Evolutionary conservation across 2,888 invertebrate species (phyloP).

Genomic region (Crossocerus cetratus): DNA sequence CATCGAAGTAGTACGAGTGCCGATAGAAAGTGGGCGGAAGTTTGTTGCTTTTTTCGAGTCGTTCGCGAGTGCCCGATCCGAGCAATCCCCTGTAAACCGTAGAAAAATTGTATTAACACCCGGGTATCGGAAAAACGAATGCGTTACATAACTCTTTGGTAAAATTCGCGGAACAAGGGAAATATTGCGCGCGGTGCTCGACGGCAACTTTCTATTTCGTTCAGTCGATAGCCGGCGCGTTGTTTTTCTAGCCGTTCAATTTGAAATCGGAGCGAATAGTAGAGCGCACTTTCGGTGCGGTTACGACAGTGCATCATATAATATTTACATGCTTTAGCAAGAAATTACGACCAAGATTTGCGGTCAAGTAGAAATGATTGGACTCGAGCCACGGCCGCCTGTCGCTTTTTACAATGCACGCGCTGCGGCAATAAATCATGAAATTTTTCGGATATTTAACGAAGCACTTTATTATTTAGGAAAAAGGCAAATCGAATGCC

Average conservation of each 20-base stretch:
- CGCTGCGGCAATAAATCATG: not conserved
- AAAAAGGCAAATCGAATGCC: slow-evolving; percentile 3
- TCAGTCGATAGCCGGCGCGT: not conserved
- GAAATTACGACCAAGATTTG: not conserved
- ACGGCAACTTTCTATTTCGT: slow-evolving; percentile 8
- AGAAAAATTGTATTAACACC: not conserved
- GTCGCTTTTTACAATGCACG: not conserved
- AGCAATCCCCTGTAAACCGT: not conserved
- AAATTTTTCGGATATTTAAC: not conserved
- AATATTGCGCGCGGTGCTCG: slow-evolving; percentile 5
- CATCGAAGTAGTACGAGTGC: too few species aligned
- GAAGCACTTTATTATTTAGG: not conserved
- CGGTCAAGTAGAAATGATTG: not conserved
- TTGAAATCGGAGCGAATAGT: not conserved
- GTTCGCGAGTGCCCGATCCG: too few species aligned
- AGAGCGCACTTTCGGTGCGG: not conserved
- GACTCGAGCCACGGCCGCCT: not conserved
- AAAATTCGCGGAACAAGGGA: not conserved
- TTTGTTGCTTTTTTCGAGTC: too few species aligned
- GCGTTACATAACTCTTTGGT: not conserved
- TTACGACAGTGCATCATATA: not conserved
- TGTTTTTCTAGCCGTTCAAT: not conserved
- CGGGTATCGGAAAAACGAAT: not conserved
- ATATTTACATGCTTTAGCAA: not conserved
- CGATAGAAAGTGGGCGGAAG: too few species aligned